Conservation (phyloP, 2,888 invertebrate genomes). For the Drosophila subquinaria region DNA sequence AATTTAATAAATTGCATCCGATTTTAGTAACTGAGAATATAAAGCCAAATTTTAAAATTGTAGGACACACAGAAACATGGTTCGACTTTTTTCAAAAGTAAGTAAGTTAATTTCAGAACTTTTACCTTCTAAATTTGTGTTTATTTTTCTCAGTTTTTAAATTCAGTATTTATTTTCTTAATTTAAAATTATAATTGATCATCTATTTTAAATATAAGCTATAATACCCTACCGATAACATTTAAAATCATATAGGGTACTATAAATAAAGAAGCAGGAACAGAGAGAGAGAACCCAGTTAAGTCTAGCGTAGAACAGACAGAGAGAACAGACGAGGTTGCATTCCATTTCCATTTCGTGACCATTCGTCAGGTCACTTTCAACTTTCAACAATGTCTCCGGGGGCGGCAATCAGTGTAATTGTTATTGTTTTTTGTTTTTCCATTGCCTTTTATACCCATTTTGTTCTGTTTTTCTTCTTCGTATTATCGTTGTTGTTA, state of each 20-base stretch:
- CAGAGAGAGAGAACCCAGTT: slow-evolving; percentile 5
- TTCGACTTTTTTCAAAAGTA: no score
- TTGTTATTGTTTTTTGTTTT: slow-evolving; percentile 69
- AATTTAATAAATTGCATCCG: no score
- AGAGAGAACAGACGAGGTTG: slow-evolving; percentile 53
- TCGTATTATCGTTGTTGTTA: slow-evolving; percentile 14
- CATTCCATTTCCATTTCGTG: slow-evolving; percentile 52
- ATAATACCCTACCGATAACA: no score
- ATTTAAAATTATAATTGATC: no score
- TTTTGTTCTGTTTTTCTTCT: slow-evolving; percentile 29
- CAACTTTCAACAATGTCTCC: slow-evolving; percentile 57
- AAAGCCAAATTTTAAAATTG: no score
- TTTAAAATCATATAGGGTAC: neutral
- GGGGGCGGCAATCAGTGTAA: slow-evolving; percentile 75
- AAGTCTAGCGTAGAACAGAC: slow-evolving; percentile 44
- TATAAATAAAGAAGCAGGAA: slow-evolving; percentile 8
- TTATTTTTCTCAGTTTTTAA: no score
- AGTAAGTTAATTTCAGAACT: no score
- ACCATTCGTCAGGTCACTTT: slow-evolving; percentile 70
- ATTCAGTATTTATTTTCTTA: no score
- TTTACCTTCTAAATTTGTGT: no score
- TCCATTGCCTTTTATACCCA: slow-evolving; percentile 37
- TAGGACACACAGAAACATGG: no score
- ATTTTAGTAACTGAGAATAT: no score
- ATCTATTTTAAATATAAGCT: no score